phyloP scores from a whole-genome alignment of 2,797 vertebrate species.

The Triplophysa bombifrons region DNA sequence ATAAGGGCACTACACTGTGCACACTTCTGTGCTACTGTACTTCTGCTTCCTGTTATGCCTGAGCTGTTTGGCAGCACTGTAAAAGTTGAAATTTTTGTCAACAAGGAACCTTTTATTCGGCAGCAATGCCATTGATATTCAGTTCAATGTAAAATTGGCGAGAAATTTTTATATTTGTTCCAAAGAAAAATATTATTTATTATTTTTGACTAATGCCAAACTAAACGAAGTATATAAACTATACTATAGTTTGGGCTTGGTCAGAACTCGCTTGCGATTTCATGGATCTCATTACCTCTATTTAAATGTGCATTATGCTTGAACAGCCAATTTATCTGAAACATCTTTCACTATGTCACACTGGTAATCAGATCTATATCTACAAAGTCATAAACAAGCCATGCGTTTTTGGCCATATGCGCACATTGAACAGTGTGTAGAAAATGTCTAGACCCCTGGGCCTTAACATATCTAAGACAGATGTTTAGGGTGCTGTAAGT shows the following conservation, averaged over 20 bases:
- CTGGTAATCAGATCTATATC: background rate
- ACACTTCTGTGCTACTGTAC: slow-evolving; percentile 42
- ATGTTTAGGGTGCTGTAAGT: slow-evolving; percentile 67
- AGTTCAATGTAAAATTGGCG: background rate
- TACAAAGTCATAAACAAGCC: slow-evolving; percentile 66
- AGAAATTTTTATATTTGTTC: background rate
- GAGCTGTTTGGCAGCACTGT: slow-evolving; percentile 33
- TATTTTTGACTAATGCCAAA: no score
- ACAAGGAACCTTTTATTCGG: slow-evolving; percentile 2
- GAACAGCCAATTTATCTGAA: background rate
- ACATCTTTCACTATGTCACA: background rate
- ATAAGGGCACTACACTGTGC: slow-evolving; percentile 54
- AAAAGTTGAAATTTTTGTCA: slow-evolving; percentile 26
- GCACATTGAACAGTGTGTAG: slow-evolving; percentile 54
- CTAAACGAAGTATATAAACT: no score
- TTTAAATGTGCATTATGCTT: background rate
- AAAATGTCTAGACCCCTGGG: slow-evolving; percentile 72
- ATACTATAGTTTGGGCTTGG: no score
- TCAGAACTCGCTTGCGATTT: background rate
- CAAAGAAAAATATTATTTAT: no score
- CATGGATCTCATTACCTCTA: background rate
- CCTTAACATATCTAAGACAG: slow-evolving; percentile 69
- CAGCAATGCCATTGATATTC: background rate
- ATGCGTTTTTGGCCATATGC: slow-evolving; percentile 57
- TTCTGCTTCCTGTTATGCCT: slow-evolving; percentile 58